Conservation (phyloP, 1,140 invertebrate genomes). For the Tetramorium simillimum region DNA sequence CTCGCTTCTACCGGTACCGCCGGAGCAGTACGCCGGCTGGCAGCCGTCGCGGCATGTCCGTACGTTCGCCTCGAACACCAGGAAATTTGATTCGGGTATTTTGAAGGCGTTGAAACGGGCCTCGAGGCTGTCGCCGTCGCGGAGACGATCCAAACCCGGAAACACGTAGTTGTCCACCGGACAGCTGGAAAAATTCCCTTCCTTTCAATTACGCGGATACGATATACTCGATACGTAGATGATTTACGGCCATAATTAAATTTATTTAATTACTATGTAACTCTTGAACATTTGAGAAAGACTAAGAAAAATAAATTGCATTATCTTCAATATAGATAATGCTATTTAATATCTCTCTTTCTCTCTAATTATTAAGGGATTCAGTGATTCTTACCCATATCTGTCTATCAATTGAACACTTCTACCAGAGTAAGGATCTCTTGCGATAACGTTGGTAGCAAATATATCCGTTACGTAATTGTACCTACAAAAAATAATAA, state of each 20-base stretch:
- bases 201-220: neutral
- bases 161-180: constrained; percentile 97
- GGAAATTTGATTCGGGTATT: constrained; percentile 97
- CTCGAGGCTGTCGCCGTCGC: constrained; percentile 94
- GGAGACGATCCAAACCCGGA: constrained; percentile 93
- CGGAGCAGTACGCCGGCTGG: constrained; percentile 94
- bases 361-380: neutral
- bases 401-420: constrained; percentile 96
- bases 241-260: neutral
- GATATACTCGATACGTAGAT: neutral
- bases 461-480: constrained; percentile 96
- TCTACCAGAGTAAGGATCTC: constrained; percentile 96
- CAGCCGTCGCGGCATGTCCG: constrained; percentile 95
- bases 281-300: neutral
- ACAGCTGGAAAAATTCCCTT: constrained; percentile 87
- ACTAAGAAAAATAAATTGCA: neutral
- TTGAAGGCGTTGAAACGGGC: constrained; percentile 97
- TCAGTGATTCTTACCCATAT: constrained; percentile 88
- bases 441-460: constrained; percentile 96
- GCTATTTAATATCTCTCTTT: neutral
- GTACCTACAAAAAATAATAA: constrained; percentile 84
- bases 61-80: constrained; percentile 97
- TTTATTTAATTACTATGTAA: neutral
- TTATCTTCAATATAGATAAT: neutral
- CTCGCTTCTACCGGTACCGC: constrained; percentile 90